Percentiles rank a stretch among this genome's conserved stretches.
These are phyloP conservation scores for Sialis fuliginosa DNA, from an alignment of 2,888 invertebrate species.

Conservation along the genomic window DNA sequence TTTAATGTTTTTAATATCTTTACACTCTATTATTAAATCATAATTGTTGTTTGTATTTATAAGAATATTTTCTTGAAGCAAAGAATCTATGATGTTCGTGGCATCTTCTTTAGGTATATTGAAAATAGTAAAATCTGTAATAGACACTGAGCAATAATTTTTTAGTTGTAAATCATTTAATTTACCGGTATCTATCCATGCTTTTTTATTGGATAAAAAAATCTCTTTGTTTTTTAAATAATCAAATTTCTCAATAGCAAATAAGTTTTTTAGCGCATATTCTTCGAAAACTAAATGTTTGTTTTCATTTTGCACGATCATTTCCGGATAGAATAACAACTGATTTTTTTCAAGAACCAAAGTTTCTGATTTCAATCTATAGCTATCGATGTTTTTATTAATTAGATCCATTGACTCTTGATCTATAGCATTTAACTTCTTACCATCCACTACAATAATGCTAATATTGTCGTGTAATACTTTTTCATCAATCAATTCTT, in stretches of 20 bases:
- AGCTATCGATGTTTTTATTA: conserved; percentile 1
- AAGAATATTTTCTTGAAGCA: conserved; percentile 5
- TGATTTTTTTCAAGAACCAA: not conserved
- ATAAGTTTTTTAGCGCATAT: not conserved
- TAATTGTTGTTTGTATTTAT: conserved; percentile 5
- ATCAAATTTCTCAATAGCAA: conserved; percentile 5
- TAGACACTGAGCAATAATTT: conserved; percentile 8
- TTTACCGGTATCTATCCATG: conserved; percentile 6
- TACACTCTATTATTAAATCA: conserved; percentile 5
- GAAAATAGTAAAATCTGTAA: conserved; percentile 8
- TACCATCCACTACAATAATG: conserved; percentile 8
- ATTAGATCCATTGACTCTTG: conserved; percentile 3
- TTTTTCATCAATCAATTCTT: conserved; percentile 6
- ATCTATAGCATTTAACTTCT: conserved; percentile 6
- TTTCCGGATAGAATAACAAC: not conserved
- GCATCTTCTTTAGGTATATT: conserved; percentile 6
- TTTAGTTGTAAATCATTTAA: conserved; percentile 3
- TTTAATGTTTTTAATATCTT: conserved; percentile 7
- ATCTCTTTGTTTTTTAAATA: conserved; percentile 6
- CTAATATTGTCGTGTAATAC: conserved; percentile 7
- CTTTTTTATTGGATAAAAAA: conserved; percentile 8
- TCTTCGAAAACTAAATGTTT: conserved; percentile 4
- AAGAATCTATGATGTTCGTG: conserved; percentile 5
- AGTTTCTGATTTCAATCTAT: not conserved
- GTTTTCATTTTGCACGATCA: not conserved